phyloP scores from a whole-genome alignment of 2,113 vertebrate species.

The Chlamydotis undulata region DNA sequence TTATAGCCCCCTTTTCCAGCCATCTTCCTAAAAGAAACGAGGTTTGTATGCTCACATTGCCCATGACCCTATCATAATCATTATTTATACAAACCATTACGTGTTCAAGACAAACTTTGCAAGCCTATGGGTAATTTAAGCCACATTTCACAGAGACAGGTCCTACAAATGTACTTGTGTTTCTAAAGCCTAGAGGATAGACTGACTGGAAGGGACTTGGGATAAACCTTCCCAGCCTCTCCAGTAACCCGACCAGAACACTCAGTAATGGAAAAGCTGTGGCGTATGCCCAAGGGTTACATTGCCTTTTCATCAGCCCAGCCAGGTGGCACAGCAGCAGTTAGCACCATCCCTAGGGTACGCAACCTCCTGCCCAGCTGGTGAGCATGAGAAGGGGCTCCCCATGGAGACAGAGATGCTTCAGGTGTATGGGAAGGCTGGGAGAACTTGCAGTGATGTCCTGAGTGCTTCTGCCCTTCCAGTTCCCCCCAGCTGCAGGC shows the following conservation, averaged over 20 bases:
- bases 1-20: background rate
- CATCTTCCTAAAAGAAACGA: background rate
- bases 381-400: background rate
- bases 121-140: background rate
- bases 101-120: background rate
- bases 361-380: background rate
- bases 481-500: background rate
- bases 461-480: background rate
- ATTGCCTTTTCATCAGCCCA: background rate
- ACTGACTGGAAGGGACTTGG: background rate
- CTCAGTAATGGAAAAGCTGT: background rate
- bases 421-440: background rate
- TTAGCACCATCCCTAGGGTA: background rate
- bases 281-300: background rate
- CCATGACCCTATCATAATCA: background rate
- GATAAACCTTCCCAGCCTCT: background rate
- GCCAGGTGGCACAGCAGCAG: background rate
- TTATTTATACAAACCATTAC: constrained; percentile 5
- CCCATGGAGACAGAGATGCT: background rate
- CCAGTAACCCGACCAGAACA: background rate
- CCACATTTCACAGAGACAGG: background rate
- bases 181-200: background rate
- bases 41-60: background rate
- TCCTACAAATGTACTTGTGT: background rate
- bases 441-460: background rate